Base-by-base conservation (phyloP, 2,797 vertebrate species). In the Sebastes miniatus region DNA sequence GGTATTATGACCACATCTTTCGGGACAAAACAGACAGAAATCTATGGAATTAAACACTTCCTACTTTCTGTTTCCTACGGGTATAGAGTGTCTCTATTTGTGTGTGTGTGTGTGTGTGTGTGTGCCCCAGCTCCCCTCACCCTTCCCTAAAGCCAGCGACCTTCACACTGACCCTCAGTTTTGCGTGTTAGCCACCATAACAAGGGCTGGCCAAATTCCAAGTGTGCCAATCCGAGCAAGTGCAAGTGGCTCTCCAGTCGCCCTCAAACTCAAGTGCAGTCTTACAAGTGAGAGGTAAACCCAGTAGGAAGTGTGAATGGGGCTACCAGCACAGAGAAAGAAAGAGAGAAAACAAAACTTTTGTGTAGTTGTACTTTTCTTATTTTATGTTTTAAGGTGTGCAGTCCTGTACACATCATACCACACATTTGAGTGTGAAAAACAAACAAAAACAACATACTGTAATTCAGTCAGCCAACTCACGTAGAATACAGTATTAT, bases 141-240 rank as follows among this genome's bases (percentile, higher is more conserved):
- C 2, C 1, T 16, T 36, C 3, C 27, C 50, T 29, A 22, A 2
- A 69, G 20, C 20, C 57, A 54, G 1, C 3, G 54, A 78, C 57
- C 62, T 77, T 69, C 32, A 65, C 75, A 43, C 36, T 76, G 47
- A 69, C 47, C 22, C 76, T 68, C 69, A 73, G 63, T 27, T 77
- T 69, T 79, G 67, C 14, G 25, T 79, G 78, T 64, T 50, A 20
- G 50, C 59, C 24, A 72, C 57, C 50, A 66, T 52, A 83, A 83
- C 65, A 80, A 87, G 75, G 25, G 50, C 59, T 77, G 81, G 72
- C 36, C 14, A 8, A 25, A 6, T 52, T 79, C 81, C 74, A 83
- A 68, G 14, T 67, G 43, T 77, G 39, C 66, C 72, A 79, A 32
- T 47, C 29, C 4, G n/a, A 69, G 52, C 58, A 8, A 79, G 67